Evolutionary conservation across 2,113 vertebrate species (phyloP).

Genomic region (Callipepla squamata): DNA sequence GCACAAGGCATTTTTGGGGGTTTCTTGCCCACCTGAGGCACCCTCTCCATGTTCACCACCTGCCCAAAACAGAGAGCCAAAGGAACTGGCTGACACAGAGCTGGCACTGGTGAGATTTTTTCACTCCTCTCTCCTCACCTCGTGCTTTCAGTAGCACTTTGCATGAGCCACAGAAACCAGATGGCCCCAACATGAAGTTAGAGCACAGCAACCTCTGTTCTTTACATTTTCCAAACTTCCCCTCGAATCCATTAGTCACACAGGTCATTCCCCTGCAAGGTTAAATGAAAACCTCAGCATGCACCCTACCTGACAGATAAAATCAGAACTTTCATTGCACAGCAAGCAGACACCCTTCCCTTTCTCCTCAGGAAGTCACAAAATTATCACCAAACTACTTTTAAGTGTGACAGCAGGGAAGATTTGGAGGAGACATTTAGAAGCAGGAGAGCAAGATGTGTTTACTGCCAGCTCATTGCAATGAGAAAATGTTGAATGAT

Average conservation of each 20-base stretch:
- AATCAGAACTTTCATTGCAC: not conserved
- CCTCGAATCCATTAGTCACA: constrained; percentile 24
- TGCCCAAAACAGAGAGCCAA: not conserved
- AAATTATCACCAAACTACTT: constrained; percentile 34
- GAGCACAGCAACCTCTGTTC: not conserved
- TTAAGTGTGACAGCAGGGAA: constrained; percentile 1
- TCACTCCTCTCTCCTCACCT: not conserved
- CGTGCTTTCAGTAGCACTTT: not conserved
- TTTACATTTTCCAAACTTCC: constrained; percentile 26
- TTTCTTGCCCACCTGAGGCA: not conserved
- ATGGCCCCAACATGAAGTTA: constrained; percentile 39
- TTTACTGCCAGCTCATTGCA: not conserved
- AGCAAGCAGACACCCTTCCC: not conserved
- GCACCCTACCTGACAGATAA: constrained; percentile 20
- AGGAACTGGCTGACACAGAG: not conserved
- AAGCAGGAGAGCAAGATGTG: not conserved
- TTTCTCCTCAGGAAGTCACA: not conserved
- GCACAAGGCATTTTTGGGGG: not conserved
- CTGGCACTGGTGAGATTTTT: not conserved
- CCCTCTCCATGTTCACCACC: not conserved
- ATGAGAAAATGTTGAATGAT: not conserved
- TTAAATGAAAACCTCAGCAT: not conserved
- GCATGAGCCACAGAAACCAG: not conserved
- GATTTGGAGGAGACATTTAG: constrained; percentile 20
- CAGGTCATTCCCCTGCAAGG: constrained; percentile 43